Evolutionary conservation across 2,888 invertebrate genomes (phyloP), one percentile per base, ranked within the genome.

Genomic region (Pachydiplax longipennis): DNA sequence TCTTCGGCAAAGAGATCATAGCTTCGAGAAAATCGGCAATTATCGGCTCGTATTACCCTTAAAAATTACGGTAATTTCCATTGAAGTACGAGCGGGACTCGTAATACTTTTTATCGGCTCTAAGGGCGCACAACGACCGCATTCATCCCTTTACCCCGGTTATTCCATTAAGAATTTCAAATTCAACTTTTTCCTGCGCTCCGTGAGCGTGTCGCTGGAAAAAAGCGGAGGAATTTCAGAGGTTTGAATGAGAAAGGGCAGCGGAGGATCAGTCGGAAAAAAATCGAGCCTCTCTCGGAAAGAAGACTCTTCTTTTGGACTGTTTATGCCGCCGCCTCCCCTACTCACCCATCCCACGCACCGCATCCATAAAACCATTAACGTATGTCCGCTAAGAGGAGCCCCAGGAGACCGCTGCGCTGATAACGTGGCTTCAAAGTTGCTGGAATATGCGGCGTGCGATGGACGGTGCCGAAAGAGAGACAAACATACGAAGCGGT

Each of bases 301-400:
- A 82, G 44, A 87, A 87, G 65, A 87, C 61, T 48, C 83, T 58
- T 31, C 4, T n/a, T 37, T 65, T n/a, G 37, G 58, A 18, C 35
- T 65, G 22, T 65, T 65, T 65, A 65, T 82, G 83, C 61, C 87
- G 31, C 87, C 65, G 37, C 22, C 87, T 8, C 48, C 15, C 83
- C 12, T 53, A 6, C 58, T 13, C 18, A 2, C 87, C 37, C 61
- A 37, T n/a, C 65, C 61, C 61, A 22, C 58, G 87, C 87, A 87
- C 87, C 87, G 87, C 87, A 18, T 53, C 53, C 87, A 87, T 87
- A 87, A 87, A 87, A 87, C 87, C 87, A 87, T 87, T 87, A 87
- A 87, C 87, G 87, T 87, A 65, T 87, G 87, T 61, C 87, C 87
- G 87, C 87, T 87, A 87, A 87, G 87, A 87, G 87, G 61, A 83